These are phyloP conservation scores for Andrena dorsata DNA, from an alignment of 2,888 invertebrate genomes.

Conservation along the genomic window DNA sequence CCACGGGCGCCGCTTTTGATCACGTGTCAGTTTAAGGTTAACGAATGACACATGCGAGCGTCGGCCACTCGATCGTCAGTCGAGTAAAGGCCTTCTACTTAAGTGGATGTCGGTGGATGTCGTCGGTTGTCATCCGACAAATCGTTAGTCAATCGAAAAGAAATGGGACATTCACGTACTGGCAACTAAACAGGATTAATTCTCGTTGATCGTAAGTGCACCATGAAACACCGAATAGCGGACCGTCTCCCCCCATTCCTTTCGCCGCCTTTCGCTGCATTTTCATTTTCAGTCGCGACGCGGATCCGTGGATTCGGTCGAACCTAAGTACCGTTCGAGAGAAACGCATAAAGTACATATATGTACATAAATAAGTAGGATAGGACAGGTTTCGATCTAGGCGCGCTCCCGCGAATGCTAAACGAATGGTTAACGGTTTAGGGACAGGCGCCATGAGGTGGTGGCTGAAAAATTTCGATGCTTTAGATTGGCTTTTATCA, in stretches of 20 bases:
- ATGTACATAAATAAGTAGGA: too few relatives aligned
- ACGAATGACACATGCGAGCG: slow-evolving; percentile 71
- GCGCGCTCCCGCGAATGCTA: neutral
- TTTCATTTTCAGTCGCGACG: neutral
- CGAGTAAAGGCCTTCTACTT: slow-evolving; percentile 46
- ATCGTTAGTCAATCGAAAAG: slow-evolving; percentile 34
- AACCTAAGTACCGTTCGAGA: neutral
- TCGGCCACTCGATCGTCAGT: slow-evolving; percentile 43
- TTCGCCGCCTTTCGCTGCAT: neutral
- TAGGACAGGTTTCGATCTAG: too few relatives aligned
- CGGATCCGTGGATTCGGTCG: neutral
- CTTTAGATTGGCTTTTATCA: neutral
- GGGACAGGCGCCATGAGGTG: neutral
- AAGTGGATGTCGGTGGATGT: slow-evolving; percentile 49
- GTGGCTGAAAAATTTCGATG: neutral
- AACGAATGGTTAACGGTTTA: neutral
- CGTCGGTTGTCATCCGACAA: slow-evolving; percentile 34
- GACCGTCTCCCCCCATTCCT: too few relatives aligned
- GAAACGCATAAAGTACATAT: neutral
- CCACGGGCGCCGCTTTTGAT: slow-evolving; percentile 82
- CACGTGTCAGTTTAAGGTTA: slow-evolving; percentile 69
- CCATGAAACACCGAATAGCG: neutral
- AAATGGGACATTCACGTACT: slow-evolving; percentile 42
- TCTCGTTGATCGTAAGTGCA: slow-evolving; percentile 35
- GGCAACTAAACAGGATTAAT: slow-evolving; percentile 20